Evolutionary conservation across 1,140 invertebrate species (phyloP).

Genomic region (Aradophagus sp.): DNA sequence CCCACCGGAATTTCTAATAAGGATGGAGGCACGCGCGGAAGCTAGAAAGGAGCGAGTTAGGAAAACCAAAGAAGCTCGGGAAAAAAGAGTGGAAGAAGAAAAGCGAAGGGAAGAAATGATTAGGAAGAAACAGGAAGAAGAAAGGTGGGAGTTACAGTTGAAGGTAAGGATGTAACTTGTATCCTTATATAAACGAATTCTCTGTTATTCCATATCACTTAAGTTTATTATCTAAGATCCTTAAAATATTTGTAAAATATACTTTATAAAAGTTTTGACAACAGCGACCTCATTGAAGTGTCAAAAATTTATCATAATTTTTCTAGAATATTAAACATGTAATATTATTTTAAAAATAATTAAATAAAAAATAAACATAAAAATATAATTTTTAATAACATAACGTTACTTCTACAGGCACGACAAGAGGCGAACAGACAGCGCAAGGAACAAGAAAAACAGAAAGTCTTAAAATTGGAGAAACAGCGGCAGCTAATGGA

Average conservation of each 20-base stretch:
- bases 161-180: constrained; percentile 40
- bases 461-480: constrained; percentile 59
- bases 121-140: constrained; percentile 24
- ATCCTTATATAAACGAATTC: no score
- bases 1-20: constrained; percentile 62
- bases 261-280: no score
- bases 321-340: no score
- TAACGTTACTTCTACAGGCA: constrained; percentile 60
- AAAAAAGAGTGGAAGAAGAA: constrained; percentile 31
- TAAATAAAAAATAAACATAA: no score
- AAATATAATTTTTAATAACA: no score
- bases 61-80: constrained; percentile 26
- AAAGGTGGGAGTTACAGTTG: constrained; percentile 18
- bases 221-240: no score
- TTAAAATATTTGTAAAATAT: no score
- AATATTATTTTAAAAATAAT: no score
- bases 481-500: constrained; percentile 52
- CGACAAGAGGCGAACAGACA: constrained; percentile 61
- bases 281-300: no score
- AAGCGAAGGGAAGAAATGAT: constrained; percentile 20
- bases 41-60: constrained; percentile 38
- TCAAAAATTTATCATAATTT: no score
- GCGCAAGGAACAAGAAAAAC: constrained; percentile 62
- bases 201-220: no score
- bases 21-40: constrained; percentile 39